Percentiles rank a stretch among this genome's conserved stretches.
These are phyloP conservation scores for Desmophyllum pertusum DNA, from an alignment of 92 coral and sea anemone genomes.

Conservation along the genomic window DNA sequence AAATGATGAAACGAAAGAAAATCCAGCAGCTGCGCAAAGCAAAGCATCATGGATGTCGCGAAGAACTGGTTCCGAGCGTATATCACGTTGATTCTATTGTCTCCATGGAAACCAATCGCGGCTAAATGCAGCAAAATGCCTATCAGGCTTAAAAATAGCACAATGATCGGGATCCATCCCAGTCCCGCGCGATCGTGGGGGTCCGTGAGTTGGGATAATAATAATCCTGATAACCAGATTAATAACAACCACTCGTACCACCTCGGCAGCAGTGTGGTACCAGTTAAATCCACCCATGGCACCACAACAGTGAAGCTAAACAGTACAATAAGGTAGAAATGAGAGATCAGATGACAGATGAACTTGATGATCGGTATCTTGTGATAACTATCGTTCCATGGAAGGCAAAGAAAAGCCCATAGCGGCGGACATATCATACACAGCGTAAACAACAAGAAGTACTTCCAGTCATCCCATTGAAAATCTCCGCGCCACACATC, in stretches of 20 bases:
- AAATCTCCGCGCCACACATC: conserved; percentile 98
- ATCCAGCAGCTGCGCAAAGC: conserved; percentile 92
- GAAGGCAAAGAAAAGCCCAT: conserved; percentile 94
- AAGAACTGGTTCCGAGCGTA: conserved; percentile 95
- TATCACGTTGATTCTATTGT: conserved; percentile 65
- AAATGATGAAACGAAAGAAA: conserved; percentile 96
- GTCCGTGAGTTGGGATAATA: conserved; percentile 94
- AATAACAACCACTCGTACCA: conserved; percentile 96
- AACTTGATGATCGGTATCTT: conserved; percentile 95
- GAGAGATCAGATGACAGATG: conserved; percentile 97
- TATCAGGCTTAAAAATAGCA: conserved; percentile 76
- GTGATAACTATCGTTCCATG: conserved; percentile 94
- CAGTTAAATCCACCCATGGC: conserved; percentile 80
- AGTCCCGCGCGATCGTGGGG: conserved; percentile 97
- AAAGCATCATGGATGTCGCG: conserved; percentile 94
- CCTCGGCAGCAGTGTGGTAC: conserved; percentile 64
- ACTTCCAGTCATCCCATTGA: conserved; percentile 95
- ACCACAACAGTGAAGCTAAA: conserved; percentile 88
- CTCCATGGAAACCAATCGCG: conserved; percentile 79
- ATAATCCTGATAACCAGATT: conserved; percentile 91
- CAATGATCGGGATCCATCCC: conserved; percentile 95
- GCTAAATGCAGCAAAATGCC: conserved; percentile 84
- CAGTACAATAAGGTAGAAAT: conserved; percentile 82
- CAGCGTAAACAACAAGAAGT: conserved; percentile 83
- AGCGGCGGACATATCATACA: conserved; percentile 86